Base-by-base conservation (phyloP, 2,797 vertebrate species). In the Enoplosus armatus region DNA sequence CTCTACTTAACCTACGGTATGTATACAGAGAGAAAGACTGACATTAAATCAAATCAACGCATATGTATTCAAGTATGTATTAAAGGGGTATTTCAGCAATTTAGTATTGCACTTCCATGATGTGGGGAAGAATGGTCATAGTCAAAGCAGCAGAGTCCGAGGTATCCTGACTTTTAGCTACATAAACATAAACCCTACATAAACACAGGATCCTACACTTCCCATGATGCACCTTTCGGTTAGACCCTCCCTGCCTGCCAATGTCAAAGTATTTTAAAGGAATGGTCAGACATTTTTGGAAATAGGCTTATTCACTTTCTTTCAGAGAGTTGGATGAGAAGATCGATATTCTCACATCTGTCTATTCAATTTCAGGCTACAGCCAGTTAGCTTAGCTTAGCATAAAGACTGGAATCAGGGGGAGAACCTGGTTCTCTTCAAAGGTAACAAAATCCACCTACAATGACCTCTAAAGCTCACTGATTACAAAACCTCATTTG, bases 41-140 rank as follows among this genome's bases (percentile, higher is more conserved):
- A 65, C 18, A 72, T 75, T 63, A 60, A 75, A 73, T 64, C n/a
- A 72, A 54, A 69, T 76, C 33, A 24, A 27, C 10, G n/a, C 22
- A 22, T 22, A 48, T 75, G 26, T 29, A 58, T 72, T 37, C 26
- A 72, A 64, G 22, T 22, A 48, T 75, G 26, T 29, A 58, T 72
- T 37, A 31, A 72, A 64, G 22, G 31, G 24, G 18, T 8, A 50
- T 56, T 63, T 18, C 39, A 58, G 31, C 10, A 39, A 39, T 63
- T 67, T 22, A 31, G 3, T 35, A 45, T 9, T 47, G 18, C 29
- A 35, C 43, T 45, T 58, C 26, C 14, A 53, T 33, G 43, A 20
- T 6, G 47, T 58, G 6, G 5, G 12, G 41, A 62, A 58, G 8
- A 47, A 45, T 29, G 22, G 16, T 8, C 22, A 16, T 26, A 45